A percentile compares a stretch with the other conserved stretches of the same genome.
These are phyloP conservation scores for Gopherus flavomarginatus DNA, from an alignment of 2,113 vertebrate genomes.

Conservation along the genomic window DNA sequence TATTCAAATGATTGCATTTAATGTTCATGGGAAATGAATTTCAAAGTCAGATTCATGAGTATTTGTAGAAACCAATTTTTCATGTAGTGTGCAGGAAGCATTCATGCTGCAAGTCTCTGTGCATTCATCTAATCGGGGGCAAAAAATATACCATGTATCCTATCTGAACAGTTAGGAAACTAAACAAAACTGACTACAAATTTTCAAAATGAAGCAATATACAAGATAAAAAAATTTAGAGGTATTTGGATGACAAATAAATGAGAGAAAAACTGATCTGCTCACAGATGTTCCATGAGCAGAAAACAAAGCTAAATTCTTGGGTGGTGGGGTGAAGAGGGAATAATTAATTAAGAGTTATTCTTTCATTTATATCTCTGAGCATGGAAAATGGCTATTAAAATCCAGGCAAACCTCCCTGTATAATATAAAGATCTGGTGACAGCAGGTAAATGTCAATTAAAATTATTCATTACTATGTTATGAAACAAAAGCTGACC, in stretches of 20 bases:
- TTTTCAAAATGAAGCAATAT: neutral
- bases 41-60: neutral
- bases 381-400: neutral
- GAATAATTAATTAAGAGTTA: constrained; percentile 5
- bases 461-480: neutral
- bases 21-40: constrained; percentile 29
- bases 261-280: neutral
- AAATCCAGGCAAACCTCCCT: neutral
- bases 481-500: constrained; percentile 20
- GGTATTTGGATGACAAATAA: neutral
- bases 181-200: neutral
- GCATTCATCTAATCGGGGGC: neutral
- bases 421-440: neutral
- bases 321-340: neutral
- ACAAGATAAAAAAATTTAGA: neutral
- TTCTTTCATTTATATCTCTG: neutral
- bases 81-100: neutral
- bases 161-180: neutral
- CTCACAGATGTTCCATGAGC: neutral
- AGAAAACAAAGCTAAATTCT: constrained; percentile 1
- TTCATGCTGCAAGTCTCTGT: neutral
- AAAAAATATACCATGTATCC: neutral
- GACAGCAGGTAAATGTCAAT: constrained; percentile 5
- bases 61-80: constrained; percentile 11
- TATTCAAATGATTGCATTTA: constrained; percentile 3